Evolutionary conservation across 2,113 vertebrate genomes (phyloP).

Genomic region (Dunckerocampus dactyliophorus): DNA sequence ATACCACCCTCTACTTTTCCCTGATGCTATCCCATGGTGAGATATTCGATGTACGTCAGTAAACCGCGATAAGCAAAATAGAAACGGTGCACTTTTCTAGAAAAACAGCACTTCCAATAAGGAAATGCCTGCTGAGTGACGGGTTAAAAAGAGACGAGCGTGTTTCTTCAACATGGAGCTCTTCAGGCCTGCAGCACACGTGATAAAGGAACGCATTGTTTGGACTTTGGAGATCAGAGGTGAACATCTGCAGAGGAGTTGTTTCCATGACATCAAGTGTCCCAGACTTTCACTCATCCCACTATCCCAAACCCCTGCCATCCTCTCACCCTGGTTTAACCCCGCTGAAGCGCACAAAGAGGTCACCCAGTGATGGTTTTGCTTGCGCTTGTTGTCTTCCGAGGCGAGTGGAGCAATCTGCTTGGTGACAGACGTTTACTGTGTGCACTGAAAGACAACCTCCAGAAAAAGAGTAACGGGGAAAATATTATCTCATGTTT

Average conservation of each 20-base stretch:
- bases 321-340: conserved; percentile 19
- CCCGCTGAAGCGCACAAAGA: conserved; percentile 5
- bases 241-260: conserved; percentile 48
- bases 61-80: too few species aligned
- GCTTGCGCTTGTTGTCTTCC: too few species aligned
- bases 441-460: conserved; percentile 42
- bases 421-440: conserved; percentile 13
- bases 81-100: too few species aligned
- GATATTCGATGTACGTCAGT: too few species aligned
- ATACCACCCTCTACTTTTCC: too few species aligned
- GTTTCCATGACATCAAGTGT: conserved; percentile 54
- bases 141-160: too few species aligned
- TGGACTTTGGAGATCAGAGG: conserved; percentile 41
- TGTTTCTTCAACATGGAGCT: conserved; percentile 21
- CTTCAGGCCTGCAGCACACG: conserved; percentile 24
- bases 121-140: too few species aligned
- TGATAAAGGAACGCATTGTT: conserved; percentile 48
- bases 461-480: conserved; percentile 44
- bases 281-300: conserved; percentile 4
- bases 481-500: conserved; percentile 60
- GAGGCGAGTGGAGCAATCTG: conserved; percentile 5
- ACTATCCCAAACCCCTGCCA: not conserved
- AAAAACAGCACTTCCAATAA: too few species aligned
- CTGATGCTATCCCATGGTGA: too few species aligned
- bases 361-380: not conserved